Percentiles rank a stretch among this genome's conserved stretches.
phyloP scores from a whole-genome alignment of 1,140 invertebrate genomes.

The Aphelinus atriplicis region DNA sequence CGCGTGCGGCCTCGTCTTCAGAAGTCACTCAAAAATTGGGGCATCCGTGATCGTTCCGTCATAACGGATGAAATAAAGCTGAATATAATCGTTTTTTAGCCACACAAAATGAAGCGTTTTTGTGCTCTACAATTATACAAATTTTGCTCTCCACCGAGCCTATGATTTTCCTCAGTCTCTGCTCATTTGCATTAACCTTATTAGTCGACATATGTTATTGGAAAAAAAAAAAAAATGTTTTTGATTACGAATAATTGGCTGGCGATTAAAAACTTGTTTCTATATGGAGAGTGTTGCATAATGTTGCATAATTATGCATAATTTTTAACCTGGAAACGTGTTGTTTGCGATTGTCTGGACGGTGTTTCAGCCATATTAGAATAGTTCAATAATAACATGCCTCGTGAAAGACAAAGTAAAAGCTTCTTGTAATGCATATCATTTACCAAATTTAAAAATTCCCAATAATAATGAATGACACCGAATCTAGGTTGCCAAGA shows the following conservation, averaged over 20 bases:
- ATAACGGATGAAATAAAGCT: too few species aligned
- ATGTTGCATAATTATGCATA: too few species aligned
- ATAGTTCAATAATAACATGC: conserved; percentile 20
- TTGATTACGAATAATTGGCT: conserved; percentile 13
- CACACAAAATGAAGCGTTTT: background rate
- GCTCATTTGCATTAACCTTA: background rate
- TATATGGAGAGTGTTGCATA: background rate
- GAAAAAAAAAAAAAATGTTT: conserved; percentile 6
- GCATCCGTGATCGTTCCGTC: too few species aligned
- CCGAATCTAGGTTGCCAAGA: too few species aligned
- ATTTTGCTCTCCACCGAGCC: conserved; percentile 4
- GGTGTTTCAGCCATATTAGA: background rate
- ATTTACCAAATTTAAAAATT: background rate
- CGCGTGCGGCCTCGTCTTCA: too few species aligned
- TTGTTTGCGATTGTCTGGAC: background rate
- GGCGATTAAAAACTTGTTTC: background rate
- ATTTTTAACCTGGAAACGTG: conserved; percentile 4
- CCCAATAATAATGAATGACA: too few species aligned
- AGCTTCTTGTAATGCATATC: conserved; percentile 10
- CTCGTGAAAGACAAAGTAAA: conserved; percentile 19
- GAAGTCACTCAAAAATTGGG: too few species aligned
- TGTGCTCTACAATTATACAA: conserved; percentile 28
- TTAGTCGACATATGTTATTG: background rate
- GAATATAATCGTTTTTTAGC: too few species aligned
- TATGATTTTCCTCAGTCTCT: conserved; percentile 3